Conservation (phyloP, 2,797 vertebrate genomes). For the Argya squamiceps region DNA sequence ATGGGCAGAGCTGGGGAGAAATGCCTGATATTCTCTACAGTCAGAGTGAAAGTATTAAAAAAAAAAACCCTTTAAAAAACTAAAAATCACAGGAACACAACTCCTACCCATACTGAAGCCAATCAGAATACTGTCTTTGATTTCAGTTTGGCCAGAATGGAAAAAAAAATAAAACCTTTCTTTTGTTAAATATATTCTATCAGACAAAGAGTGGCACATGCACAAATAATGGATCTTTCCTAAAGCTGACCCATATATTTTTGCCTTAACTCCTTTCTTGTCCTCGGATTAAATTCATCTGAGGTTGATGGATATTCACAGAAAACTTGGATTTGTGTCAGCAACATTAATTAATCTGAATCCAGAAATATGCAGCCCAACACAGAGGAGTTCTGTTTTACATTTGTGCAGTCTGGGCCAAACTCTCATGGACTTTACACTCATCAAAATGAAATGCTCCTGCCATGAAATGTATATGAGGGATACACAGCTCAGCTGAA, state of each 20-base stretch:
- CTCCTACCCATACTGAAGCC: not conserved
- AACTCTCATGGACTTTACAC: constrained; percentile 40
- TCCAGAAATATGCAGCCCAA: constrained; percentile 22
- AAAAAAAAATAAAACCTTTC: not conserved
- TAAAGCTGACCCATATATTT: not conserved
- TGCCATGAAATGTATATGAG: constrained; percentile 61
- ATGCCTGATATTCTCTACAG: accelerated
- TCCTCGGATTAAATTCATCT: constrained; percentile 17
- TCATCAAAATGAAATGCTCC: constrained; percentile 39
- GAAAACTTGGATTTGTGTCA: constrained; percentile 52
- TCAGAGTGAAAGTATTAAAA: not conserved
- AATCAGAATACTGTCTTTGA: not conserved
- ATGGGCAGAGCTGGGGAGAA: not conserved
- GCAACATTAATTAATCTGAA: constrained; percentile 57
- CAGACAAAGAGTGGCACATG: not conserved
- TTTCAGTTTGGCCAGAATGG: not conserved
- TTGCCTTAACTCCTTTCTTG: not conserved
- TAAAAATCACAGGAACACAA: not conserved
- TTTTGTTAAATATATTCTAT: not conserved
- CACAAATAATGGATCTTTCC: not conserved
- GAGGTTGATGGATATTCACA: not conserved
- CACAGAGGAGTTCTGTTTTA: constrained; percentile 53
- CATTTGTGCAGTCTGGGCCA: constrained; percentile 12
- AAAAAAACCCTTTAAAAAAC: not conserved
- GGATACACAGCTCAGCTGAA: not conserved